Evolutionary conservation across 2,888 invertebrate species (phyloP), one percentile per base, ranked within the genome.

Genomic region (Drosophila demipolita): DNA sequence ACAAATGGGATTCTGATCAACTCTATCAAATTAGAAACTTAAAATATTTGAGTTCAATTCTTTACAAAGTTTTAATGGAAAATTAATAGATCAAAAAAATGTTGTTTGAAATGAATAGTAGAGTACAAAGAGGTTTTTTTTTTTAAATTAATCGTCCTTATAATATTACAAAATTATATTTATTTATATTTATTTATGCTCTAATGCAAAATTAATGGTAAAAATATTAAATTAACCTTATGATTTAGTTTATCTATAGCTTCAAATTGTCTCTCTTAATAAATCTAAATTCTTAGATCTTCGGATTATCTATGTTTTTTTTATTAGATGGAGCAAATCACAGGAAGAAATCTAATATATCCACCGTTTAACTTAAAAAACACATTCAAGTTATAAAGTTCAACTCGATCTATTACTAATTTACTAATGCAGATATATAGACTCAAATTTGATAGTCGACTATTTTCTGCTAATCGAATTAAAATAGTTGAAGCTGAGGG

Each of bases 171-270:
- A 15, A 15, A 15, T 36, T 15, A 7, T 15, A n/a, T n/a, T n/a
- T n/a, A n/a, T n/a, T n/a, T n/a, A n/a, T n/a, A n/a, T n/a, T 36
- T 15, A 7, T 15, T 3, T 8, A 38, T 8, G 8, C 8, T 38
- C 8, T 38, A 17, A 8, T 1, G 8, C 1, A 38, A 38, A 45
- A 7, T 1, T 20, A 15, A 15, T 45, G 15, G 15, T 20, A 23
- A 2, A 45, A 23, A 15, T 45, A 23, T 45, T 1, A 7, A 23
- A 2, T 23, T 15, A 8, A 7, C 15, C 3, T 45, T 8, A 4
- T 1, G 1, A 20, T 0, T 20, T 20, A 3, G 11, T 11, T 40
- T 11, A 11, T 2, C 5, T 9, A 40, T n/a, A 1, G 17, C 40
- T 0, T 9, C 2, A n/a, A 9, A 15, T 20, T 15, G 15, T 29